These are phyloP conservation scores for Denticeps clupeoides DNA, from an alignment of 2,797 vertebrate genomes.

Conservation along the genomic window DNA sequence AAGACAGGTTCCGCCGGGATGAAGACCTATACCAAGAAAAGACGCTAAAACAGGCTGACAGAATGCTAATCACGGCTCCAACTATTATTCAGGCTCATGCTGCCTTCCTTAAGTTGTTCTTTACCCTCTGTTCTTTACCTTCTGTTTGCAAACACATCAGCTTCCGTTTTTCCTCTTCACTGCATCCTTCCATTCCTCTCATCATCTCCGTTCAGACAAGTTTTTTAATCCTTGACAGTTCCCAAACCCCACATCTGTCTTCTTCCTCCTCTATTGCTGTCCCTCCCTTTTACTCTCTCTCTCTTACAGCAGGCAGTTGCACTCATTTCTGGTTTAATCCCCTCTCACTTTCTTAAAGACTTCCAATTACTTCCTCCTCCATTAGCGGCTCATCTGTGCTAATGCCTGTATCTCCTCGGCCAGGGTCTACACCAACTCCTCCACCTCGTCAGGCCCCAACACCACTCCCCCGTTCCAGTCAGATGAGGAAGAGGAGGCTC, in stretches of 20 bases:
- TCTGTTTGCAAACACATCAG: no score
- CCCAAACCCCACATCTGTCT: no score
- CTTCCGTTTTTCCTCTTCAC: no score
- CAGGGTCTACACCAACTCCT: conserved; percentile 44
- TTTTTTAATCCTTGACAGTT: no score
- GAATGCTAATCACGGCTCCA: not conserved
- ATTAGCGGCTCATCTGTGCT: conserved; percentile 56
- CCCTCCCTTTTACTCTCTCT: no score
- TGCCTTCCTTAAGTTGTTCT: not conserved
- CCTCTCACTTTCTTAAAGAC: conserved; percentile 61
- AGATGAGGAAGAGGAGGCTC: no score
- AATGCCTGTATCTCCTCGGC: conserved; percentile 58
- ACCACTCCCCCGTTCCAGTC: not conserved
- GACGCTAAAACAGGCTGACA: not conserved
- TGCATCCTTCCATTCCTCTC: no score
- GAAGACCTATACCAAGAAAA: not conserved
- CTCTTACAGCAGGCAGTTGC: conserved; percentile 45
- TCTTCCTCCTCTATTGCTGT: no score
- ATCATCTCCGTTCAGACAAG: no score
- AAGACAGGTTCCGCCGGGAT: conserved; percentile 12
- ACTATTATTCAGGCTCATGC: not conserved
- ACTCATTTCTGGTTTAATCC: conserved; percentile 56
- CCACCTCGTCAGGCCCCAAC: conserved; percentile 11
- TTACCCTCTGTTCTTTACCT: no score
- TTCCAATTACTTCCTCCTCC: conserved; percentile 62